Evolutionary conservation across 2,888 invertebrate genomes (phyloP).

Genomic region (Caradrina clavipalpis): DNA sequence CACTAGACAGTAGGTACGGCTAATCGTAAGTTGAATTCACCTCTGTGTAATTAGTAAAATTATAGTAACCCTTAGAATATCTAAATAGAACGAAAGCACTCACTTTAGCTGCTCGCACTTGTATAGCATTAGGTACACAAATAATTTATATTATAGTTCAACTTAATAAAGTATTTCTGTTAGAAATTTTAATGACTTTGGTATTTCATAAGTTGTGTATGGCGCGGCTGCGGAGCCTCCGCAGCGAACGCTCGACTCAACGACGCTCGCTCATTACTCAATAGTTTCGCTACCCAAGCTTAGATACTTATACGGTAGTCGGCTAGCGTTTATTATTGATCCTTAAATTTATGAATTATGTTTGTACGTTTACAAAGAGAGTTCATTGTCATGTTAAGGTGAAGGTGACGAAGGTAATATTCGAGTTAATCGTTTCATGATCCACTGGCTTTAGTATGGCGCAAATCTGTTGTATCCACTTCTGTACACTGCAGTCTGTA

Average conservation of each 20-base stretch:
- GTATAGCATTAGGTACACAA: slow-evolving; percentile 87
- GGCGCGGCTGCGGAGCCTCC: slow-evolving; percentile 41
- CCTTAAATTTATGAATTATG: slow-evolving; percentile 85
- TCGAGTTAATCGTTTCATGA: slow-evolving; percentile 85
- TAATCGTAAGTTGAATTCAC: slow-evolving; percentile 71
- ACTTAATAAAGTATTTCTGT: slow-evolving; percentile 86
- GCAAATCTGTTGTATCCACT: slow-evolving; percentile 98
- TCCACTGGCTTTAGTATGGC: slow-evolving; percentile 94
- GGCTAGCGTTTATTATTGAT: slow-evolving; percentile 86
- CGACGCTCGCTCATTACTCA: slow-evolving; percentile 61
- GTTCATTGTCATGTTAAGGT: slow-evolving; percentile 90
- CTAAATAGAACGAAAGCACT: slow-evolving; percentile 82
- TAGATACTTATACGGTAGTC: slow-evolving; percentile 80
- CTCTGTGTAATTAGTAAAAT: slow-evolving; percentile 74
- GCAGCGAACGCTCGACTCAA: slow-evolving; percentile 55
- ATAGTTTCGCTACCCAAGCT: slow-evolving; percentile 80
- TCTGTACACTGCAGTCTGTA: slow-evolving; percentile 97
- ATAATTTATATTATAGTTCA: slow-evolving; percentile 84
- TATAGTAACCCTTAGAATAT: slow-evolving; percentile 79
- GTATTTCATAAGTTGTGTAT: slow-evolving; percentile 82
- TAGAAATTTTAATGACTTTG: slow-evolving; percentile 90
- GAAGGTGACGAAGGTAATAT: slow-evolving; percentile 86
- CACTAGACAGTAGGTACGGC: slow-evolving; percentile 74
- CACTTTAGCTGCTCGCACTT: slow-evolving; percentile 89
- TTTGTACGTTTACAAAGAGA: slow-evolving; percentile 91